Conservation (phyloP, 2,888 invertebrate genomes). For the Octodonta nipae region DNA sequence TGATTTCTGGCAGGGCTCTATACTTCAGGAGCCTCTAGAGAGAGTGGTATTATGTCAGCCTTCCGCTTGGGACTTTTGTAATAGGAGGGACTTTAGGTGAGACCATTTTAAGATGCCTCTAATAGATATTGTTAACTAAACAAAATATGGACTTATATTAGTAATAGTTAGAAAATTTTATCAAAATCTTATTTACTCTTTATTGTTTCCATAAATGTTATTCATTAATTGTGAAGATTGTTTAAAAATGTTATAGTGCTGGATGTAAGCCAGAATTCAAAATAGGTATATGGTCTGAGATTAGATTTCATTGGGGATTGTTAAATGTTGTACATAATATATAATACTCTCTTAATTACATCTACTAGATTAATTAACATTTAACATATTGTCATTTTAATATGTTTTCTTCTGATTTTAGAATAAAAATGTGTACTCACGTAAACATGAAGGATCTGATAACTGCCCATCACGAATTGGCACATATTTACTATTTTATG, state of each 20-base stretch:
- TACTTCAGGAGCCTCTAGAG: slow-evolving; percentile 67
- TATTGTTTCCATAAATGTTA: too few relatives aligned
- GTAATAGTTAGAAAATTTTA: too few relatives aligned
- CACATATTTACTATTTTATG: slow-evolving; percentile 79
- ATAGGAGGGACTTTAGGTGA: slow-evolving; percentile 72
- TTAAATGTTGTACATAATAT: too few relatives aligned
- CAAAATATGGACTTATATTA: not conserved
- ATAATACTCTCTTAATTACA: too few relatives aligned
- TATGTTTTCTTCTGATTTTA: slow-evolving; percentile 30
- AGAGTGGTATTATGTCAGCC: slow-evolving; percentile 74
- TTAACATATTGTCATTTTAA: not conserved
- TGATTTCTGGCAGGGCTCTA: slow-evolving; percentile 78
- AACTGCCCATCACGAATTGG: slow-evolving; percentile 85
- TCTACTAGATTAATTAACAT: too few relatives aligned
- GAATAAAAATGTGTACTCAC: slow-evolving; percentile 79
- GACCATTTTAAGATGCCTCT: not conserved
- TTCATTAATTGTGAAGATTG: too few relatives aligned
- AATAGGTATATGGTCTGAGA: too few relatives aligned
- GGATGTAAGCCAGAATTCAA: too few relatives aligned
- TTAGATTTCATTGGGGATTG: too few relatives aligned
- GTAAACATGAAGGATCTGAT: slow-evolving; percentile 75
- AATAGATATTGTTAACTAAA: slow-evolving; percentile 1
- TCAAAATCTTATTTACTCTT: not conserved
- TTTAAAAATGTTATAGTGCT: too few relatives aligned
- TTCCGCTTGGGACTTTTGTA: slow-evolving; percentile 90